Percentiles rank a stretch among this genome's conserved stretches.
Conservation (phyloP, 1,140 invertebrate genomes). For the Rhopalosiphum maidis region DNA sequence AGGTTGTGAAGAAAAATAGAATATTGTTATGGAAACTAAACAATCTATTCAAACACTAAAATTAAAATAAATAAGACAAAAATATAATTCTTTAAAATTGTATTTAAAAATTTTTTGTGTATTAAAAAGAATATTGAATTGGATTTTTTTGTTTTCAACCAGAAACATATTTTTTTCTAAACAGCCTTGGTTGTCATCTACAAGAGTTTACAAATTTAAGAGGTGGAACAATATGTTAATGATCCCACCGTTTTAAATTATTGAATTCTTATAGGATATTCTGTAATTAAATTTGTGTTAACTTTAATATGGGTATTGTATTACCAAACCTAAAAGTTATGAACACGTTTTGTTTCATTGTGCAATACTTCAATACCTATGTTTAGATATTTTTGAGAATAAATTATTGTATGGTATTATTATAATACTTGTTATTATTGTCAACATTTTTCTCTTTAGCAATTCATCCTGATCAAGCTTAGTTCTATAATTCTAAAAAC, state of each 20-base stretch:
- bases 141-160: background rate
- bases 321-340: background rate
- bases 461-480: background rate
- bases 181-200: background rate
- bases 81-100: background rate
- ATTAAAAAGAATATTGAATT: background rate
- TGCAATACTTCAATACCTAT: background rate
- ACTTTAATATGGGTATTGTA: background rate
- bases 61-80: background rate
- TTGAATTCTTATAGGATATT: background rate
- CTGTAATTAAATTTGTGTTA: slow-evolving; percentile 3
- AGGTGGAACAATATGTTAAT: background rate
- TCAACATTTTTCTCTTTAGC: background rate
- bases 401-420: slow-evolving; percentile 10
- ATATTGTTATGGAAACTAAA: background rate
- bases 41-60: background rate
- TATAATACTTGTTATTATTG: background rate
- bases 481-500: background rate
- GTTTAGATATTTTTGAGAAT: slow-evolving; percentile 18
- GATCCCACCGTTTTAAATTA: background rate
- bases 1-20: background rate
- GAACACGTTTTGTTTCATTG: background rate
- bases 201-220: background rate
- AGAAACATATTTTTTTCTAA: background rate
- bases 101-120: background rate